Evolutionary conservation across 2,797 vertebrate genomes (phyloP), one percentile per base, ranked within the genome.

Genomic region (Orestias chungarensis): DNA sequence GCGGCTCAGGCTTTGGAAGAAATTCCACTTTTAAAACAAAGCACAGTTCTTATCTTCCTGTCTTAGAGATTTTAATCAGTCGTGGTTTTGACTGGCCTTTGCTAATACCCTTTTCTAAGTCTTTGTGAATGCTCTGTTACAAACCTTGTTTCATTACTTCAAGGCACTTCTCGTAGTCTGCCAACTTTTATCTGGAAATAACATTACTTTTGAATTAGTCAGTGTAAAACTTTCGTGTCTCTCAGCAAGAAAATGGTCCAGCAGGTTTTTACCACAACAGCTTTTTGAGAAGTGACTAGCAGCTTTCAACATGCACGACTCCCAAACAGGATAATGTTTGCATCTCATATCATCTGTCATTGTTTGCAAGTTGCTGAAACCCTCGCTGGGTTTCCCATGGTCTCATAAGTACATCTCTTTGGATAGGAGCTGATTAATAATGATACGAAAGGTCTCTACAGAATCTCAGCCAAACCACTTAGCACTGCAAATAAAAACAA

Each of bases 381-480:
- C 66, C 78, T 85, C 77, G 62, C 84, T 84, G 88, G 84, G 75
- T 89, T 95, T 96, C 94, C 94, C 94, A 95, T 94, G 94, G 93
- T 88, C 92, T 90, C 90, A 81, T 78, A 92, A 91, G 84, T 93
- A 86, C 88, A 82, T 88, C 66, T 86, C 82, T 82, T 73, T 87
- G 82, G 88, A 88, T 93, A 91, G 89, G 79, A 77, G 86, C 88
- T 81, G 92, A 90, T 94, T 92, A 93, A 91, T 87, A 94, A 91
- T 85, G 85, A 80, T 89, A 75, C 90, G 85, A 80, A 87, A 89
- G 89, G 89, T 87, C 71, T 87, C 84, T 89, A 89, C 83, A 83
- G 86, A 89, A 64, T 82, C 78, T 87, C 82, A 80, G 68, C 40
- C 72, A 77, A 83, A 91, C 88, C 68, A 70, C 80, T 66, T 76